Percentiles rank a stretch among this genome's conserved stretches.
Evolutionary conservation across 2,113 vertebrate genomes (phyloP).

Genomic region (Syngnathus typhle): DNA sequence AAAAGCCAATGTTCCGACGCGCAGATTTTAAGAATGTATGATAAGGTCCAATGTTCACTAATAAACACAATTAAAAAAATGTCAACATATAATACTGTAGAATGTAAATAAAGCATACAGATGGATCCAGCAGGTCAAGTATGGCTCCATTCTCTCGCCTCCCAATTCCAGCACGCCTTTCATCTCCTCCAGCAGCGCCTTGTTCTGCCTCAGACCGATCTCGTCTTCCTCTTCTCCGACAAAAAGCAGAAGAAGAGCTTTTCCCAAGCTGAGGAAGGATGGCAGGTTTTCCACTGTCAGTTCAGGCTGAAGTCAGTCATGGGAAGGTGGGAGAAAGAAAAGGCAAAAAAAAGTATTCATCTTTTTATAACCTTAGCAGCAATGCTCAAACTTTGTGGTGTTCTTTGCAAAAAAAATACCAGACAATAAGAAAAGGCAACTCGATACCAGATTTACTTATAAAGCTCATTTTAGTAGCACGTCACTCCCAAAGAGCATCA

Average conservation of each 20-base stretch:
- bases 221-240: conserved; percentile 69
- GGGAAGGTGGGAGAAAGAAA: not conserved
- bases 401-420: too few species aligned
- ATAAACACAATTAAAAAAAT: not conserved
- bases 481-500: not conserved
- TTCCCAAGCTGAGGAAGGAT: conserved; percentile 68
- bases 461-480: not conserved
- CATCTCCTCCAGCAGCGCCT: conserved; percentile 66
- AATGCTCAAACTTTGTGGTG: too few species aligned
- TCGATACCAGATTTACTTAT: not conserved
- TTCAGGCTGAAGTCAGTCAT: conserved; percentile 76
- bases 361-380: not conserved
- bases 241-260: conserved; percentile 84
- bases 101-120: conserved; percentile 62
- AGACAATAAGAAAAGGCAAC: not conserved
- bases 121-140: conserved; percentile 85
- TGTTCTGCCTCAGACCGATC: conserved; percentile 44
- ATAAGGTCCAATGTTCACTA: not conserved
- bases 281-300: conserved; percentile 85
- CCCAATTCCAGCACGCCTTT: conserved; percentile 55
- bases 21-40: too few species aligned
- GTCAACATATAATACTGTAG: not conserved
- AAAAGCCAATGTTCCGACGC: too few species aligned
- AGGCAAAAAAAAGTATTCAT: not conserved
- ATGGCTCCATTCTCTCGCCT: conserved; percentile 28